Evolutionary conservation across 2,113 vertebrate genomes (phyloP).

Genomic region (Columba livia): DNA sequence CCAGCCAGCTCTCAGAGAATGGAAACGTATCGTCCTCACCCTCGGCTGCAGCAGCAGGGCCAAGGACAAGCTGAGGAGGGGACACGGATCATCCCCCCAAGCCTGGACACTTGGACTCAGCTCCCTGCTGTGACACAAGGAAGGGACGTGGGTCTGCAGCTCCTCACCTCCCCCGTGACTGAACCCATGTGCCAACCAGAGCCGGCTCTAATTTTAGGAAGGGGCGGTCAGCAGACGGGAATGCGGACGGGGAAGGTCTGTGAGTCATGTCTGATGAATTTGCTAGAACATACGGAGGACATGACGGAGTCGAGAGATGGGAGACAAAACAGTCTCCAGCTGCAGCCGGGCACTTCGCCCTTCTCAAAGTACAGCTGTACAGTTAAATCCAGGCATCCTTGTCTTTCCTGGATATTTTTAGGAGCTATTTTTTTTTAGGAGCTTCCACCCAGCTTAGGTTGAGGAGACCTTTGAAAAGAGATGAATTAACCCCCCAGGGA

Average conservation of each 20-base stretch:
- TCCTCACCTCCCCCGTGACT: background rate
- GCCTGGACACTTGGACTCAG: background rate
- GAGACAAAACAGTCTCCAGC: constrained; percentile 55
- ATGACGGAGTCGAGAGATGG: constrained; percentile 11
- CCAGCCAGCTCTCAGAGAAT: background rate
- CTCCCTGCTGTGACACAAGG: background rate
- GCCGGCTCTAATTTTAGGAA: constrained; percentile 54
- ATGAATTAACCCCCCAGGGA: background rate
- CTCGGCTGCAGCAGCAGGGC: background rate
- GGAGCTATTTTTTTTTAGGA: background rate
- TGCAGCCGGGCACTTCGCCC: constrained; percentile 4
- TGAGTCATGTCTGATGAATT: constrained; percentile 60
- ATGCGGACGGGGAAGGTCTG: constrained; percentile 13
- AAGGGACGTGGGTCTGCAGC: background rate
- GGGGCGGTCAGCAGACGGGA: constrained; percentile 54
- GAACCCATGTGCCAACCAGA: background rate
- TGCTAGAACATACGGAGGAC: constrained; percentile 27
- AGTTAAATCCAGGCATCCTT: background rate
- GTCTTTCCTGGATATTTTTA: constrained; percentile 34
- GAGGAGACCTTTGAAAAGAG: background rate
- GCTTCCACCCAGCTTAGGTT: background rate
- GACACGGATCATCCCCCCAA: background rate
- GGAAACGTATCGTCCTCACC: background rate
- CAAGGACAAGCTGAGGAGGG: background rate
- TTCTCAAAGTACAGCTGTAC: background rate